These are phyloP conservation scores for Lepidurus couesii DNA, from an alignment of 1,140 invertebrate species.

Conservation along the genomic window DNA sequence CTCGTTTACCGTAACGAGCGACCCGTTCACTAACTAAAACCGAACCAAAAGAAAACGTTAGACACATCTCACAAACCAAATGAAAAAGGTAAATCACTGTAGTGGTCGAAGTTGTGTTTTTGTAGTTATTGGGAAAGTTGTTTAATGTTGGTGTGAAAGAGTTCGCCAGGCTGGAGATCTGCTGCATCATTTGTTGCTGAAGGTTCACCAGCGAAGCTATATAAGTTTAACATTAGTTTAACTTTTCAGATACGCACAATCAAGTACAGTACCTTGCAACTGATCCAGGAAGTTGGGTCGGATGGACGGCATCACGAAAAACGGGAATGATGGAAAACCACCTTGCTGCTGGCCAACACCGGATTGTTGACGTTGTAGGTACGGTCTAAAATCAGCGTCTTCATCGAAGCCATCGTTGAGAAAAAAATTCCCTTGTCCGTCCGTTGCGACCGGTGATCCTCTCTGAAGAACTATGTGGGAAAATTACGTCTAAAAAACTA, in stretches of 20 bases:
- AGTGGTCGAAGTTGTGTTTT: background rate
- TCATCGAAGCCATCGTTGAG: background rate
- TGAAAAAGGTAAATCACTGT: background rate
- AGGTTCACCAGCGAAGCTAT: background rate
- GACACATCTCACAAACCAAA: background rate
- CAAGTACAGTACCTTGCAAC: background rate
- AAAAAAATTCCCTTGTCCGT: background rate
- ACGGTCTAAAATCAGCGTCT: background rate
- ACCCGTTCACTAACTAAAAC: background rate
- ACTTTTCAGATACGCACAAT: background rate
- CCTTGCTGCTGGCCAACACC: too few species aligned
- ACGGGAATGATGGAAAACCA: background rate
- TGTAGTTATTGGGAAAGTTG: background rate
- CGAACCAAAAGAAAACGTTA: background rate
- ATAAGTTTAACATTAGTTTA: background rate
- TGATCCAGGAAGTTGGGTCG: background rate
- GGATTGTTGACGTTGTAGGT: background rate
- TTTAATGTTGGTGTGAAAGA: background rate
- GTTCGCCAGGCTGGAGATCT: background rate
- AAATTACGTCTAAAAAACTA: too few species aligned
- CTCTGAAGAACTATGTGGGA: background rate
- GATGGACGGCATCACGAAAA: background rate
- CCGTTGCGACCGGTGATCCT: background rate
- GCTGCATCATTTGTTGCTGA: background rate
- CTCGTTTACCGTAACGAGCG: background rate